These are phyloP conservation scores for Mormyrops attenuatus DNA, from an alignment of 2,797 vertebrate species.

Conservation along the genomic window DNA sequence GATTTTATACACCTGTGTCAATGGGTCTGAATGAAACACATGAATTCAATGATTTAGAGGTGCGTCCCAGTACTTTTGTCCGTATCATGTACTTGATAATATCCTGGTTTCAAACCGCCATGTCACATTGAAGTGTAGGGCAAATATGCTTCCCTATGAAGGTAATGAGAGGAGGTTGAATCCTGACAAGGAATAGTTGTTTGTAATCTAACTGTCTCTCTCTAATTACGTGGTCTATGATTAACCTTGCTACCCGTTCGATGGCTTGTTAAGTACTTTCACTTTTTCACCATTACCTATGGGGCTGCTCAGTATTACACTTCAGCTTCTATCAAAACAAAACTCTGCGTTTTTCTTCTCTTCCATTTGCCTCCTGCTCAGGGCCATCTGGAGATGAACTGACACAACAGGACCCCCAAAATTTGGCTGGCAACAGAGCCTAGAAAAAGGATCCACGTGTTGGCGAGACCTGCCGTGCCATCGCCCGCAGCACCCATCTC, in stretches of 20 bases:
- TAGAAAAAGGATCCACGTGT: background rate
- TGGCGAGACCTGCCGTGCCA: background rate
- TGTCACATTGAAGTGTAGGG: background rate
- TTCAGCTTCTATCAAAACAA: background rate
- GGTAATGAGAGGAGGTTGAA: background rate
- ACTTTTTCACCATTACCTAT: background rate
- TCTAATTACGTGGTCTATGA: background rate
- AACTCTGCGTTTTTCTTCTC: background rate
- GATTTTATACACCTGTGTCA: background rate
- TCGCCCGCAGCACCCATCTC: background rate
- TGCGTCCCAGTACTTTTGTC: background rate
- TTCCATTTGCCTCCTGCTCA: background rate
- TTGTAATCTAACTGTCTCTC: background rate
- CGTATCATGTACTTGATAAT: background rate
- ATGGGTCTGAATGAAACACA: background rate
- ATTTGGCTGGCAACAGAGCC: background rate
- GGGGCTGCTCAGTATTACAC: background rate
- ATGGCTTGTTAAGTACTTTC: background rate
- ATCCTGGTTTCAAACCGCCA: background rate
- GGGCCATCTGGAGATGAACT: slow-evolving; percentile 10
- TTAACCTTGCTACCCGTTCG: background rate
- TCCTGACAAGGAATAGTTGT: background rate
- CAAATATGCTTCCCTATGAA: background rate
- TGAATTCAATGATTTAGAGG: background rate
- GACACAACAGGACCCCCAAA: background rate